A percentile compares a stretch with the other conserved stretches of the same genome.
Conservation (phyloP, 2,113 vertebrate genomes). For the Miniopterus natalensis region DNA sequence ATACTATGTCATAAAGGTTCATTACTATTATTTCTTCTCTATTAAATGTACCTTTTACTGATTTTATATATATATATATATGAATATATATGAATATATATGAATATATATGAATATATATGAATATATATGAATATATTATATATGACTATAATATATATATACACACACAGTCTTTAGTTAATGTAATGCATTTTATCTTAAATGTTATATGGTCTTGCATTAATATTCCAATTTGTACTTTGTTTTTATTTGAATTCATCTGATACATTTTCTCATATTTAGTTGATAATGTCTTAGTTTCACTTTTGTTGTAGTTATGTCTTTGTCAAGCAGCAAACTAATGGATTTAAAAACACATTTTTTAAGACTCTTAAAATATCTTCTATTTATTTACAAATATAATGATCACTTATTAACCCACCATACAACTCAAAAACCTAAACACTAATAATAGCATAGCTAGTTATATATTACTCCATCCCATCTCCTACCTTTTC, state of each 20-base stretch:
- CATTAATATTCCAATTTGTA: neutral
- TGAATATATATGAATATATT: neutral
- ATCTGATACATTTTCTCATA: neutral
- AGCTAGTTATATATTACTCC: neutral
- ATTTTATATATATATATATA: neutral
- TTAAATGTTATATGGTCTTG: neutral
- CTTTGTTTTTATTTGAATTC: conserved; percentile 20
- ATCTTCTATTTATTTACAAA: neutral
- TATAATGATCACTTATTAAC: neutral
- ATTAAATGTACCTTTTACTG: neutral
- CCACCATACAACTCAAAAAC: conserved; percentile 1
- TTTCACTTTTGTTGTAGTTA: conserved; percentile 21
- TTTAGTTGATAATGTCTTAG: neutral
- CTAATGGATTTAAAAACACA: neutral
- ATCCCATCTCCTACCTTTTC: neutral
- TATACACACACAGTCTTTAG: neutral
- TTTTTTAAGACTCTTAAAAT: neutral
- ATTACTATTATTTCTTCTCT: neutral
- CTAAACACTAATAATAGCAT: neutral
- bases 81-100: neutral
- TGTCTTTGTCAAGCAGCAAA: neutral
- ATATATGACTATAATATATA: neutral
- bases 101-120: neutral
- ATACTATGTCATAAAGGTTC: neutral
- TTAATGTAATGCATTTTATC: neutral